Base-by-base conservation (phyloP, 2,113 vertebrate species). In the Chaenogobius annularis region DNA sequence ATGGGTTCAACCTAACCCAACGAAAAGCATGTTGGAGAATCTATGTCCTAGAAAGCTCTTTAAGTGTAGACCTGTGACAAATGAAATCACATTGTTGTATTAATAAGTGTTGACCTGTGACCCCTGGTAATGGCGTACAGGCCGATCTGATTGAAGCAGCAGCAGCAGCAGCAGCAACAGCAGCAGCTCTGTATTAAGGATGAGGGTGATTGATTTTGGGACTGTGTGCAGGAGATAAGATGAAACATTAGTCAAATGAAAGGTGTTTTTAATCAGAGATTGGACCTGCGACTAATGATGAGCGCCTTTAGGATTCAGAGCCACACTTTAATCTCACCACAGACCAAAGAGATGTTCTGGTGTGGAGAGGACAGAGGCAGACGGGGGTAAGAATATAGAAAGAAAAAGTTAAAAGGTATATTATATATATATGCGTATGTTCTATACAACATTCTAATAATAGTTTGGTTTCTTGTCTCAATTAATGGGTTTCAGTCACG, bases 201-300 rank as follows among this genome's bases (percentile, higher is more conserved):
- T 20, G 61, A 43, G 35, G 43, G 17, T 63, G 61, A 63, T 63
- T 63, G 61, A 63, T 63, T 20, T 63, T 11, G 17, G 61, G 35
- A 9, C 17, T 11, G 31, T n/a, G 61, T 1, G 35, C 35, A 7
- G 35, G 2, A 63, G 61, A 63, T 63, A 63, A 63, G 61, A 63
- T 63, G 61, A 63, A 63, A 63, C 31, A 63, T 63, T 40, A 63
- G 35, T 63, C 14, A 63, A 43, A 63, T 40, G 61, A 63, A 63
- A 63, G 35, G 61, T 43, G 61, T 40, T 63, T 63, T 63, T 63
- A 63, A 63, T 63, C 61, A 63, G 61, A n/a, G 35, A n/a, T 35
- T n/a, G 61, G 61, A 43, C 35, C 61, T 12, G 35, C 0, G 58
- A 61, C 35, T 63, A 63, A 63, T 40, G 61, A 63, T 3, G 61